Conservation (phyloP, 2,888 invertebrate genomes). For the Coenonympha arcania region DNA sequence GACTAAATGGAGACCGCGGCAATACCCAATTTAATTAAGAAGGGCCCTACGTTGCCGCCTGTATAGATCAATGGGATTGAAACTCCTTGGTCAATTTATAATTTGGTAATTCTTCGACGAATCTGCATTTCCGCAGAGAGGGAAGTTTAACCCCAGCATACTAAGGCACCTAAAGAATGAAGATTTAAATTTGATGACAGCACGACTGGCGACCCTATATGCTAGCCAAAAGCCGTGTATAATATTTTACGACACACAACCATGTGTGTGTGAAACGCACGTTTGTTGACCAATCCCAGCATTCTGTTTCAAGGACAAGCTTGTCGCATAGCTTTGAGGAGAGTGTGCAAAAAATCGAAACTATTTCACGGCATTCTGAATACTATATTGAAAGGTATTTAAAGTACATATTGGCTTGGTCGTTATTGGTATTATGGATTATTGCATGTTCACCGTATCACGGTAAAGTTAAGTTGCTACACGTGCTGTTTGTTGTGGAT, state of each 20-base stretch:
- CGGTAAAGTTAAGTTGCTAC: slow-evolving; percentile 8
- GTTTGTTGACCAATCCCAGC: slow-evolving; percentile 32
- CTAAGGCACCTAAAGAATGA: too few species aligned
- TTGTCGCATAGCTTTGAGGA: not conserved
- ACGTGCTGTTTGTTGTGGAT: slow-evolving; percentile 33
- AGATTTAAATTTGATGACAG: too few species aligned
- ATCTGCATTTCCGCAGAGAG: too few species aligned
- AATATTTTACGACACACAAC: slow-evolving; percentile 27
- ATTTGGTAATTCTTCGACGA: too few species aligned
- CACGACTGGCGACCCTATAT: not conserved
- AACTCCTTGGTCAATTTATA: too few species aligned
- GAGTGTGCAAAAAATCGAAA: slow-evolving; percentile 11
- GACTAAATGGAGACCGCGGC: too few species aligned
- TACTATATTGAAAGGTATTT: slow-evolving; percentile 9
- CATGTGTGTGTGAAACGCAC: slow-evolving; percentile 28
- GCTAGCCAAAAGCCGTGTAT: slow-evolving; percentile 22
- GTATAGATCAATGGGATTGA: too few species aligned
- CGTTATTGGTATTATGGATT: not conserved
- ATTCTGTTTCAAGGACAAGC: slow-evolving; percentile 33
- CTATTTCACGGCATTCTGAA: slow-evolving; percentile 11
- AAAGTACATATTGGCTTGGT: slow-evolving; percentile 15
- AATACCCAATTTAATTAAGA: too few species aligned
- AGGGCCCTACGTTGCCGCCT: too few species aligned
- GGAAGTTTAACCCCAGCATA: too few species aligned
- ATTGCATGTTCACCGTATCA: slow-evolving; percentile 14